Base-by-base conservation (phyloP, 2,797 vertebrate genomes). In the Loriculus beryllinus region DNA sequence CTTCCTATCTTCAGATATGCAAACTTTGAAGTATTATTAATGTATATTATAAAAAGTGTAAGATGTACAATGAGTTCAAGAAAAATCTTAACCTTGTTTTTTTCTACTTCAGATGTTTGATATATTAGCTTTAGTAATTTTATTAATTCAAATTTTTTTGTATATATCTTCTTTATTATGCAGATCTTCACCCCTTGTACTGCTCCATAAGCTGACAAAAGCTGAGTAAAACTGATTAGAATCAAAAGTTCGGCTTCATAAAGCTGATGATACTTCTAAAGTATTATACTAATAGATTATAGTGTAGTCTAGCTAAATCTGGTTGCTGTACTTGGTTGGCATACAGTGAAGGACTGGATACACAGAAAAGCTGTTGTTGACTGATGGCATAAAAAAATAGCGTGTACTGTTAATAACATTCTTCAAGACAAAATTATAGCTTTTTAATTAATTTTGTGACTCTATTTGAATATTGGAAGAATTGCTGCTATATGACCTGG, bases 71-170 rank as follows among this genome's bases (percentile, higher is more conserved):
- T n/a, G 60, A 88, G 47, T 86, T 93, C 62, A 92, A 84, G 77
- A 70, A 90, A 94, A 86, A 89, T 59, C 68, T 86, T 83, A 72
- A 81, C 67, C 64, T 86, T 88, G 45, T 7, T 43, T 65, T 93
- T 43, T 84, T 54, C 48, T 64, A 3, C 64, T 88, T 86, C 43
- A 57, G 69, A 42, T 79, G 37, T 90, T 87, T 95, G 76, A 72
- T 88, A 76, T 48, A 85, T 54, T 59, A 69, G 22, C 35, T 71
- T 83, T 49, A 71, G 51, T 84, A 0, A 63, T 78, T 92, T 86
- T 83, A 88, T 82, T 92, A 92, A 89, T 88, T 90, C 45, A 87
- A 51, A 18, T 12, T 49, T 59, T 90, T 89, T 86, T 91, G 47
- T 65, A 75, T 47, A 48, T 64, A 45, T 69, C n/a, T 56, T 75